A percentile compares a stretch with the other conserved stretches of the same genome.
These are phyloP conservation scores for Aethina tumida DNA, from an alignment of 1,140 invertebrate species.

Conservation along the genomic window DNA sequence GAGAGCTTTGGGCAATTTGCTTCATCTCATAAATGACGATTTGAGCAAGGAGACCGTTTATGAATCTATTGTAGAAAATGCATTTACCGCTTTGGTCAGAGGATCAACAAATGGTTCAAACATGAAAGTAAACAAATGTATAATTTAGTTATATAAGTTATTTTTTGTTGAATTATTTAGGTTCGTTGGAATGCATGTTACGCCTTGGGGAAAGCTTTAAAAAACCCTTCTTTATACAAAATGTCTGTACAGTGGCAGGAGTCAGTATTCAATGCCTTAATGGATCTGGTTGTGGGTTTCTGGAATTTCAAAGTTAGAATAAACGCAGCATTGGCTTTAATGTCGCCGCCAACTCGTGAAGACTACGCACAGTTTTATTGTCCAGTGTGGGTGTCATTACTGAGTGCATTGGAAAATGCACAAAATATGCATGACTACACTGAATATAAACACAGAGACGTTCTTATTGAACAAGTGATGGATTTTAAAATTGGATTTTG, in stretches of 20 bases:
- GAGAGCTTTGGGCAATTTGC: conserved; percentile 67
- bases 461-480: conserved; percentile 59
- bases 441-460: conserved; percentile 72
- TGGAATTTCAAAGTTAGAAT: conserved; percentile 64
- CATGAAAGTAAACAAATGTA: conserved; percentile 54
- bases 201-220: conserved; percentile 67
- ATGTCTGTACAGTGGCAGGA: conserved; percentile 19
- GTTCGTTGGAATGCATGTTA: conserved; percentile 86
- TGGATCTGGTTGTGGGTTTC: conserved; percentile 41
- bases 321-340: conserved; percentile 67
- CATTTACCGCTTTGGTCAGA: conserved; percentile 53
- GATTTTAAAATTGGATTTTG: conserved; percentile 14
- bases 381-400: conserved; percentile 55
- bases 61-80: conserved; percentile 40
- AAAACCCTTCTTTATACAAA: conserved; percentile 49
- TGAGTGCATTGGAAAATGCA: conserved; percentile 60
- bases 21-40: conserved; percentile 50
- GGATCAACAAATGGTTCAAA: conserved; percentile 56
- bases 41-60: conserved; percentile 41
- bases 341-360: conserved; percentile 43
- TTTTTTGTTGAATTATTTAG: conserved; percentile 35
- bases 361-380: conserved; percentile 52
- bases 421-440: conserved; percentile 65
- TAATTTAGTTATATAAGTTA: conserved; percentile 2
- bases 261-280: conserved; percentile 40